Evolutionary conservation across 1,140 invertebrate species (phyloP), one percentile per base, ranked within the genome.

Genomic region (Agrypnia vestita): DNA sequence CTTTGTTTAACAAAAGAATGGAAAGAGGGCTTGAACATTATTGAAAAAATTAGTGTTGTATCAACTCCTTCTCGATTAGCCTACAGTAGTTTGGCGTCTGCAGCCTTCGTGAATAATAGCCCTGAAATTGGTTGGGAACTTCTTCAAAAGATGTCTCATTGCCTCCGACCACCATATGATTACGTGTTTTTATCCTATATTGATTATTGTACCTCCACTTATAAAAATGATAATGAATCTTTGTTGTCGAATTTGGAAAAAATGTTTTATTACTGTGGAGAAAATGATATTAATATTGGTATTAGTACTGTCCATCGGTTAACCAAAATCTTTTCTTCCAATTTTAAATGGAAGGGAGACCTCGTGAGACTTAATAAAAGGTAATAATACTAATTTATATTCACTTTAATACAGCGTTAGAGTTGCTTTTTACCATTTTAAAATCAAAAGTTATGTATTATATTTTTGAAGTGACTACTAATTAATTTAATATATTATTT

Each of bases 1-100:
- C 84, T 96, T 3, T 92, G 91, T 81, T 84, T 91, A 47, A 94
- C 94, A 12, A 84, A 86, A 75, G 84, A 91, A 73, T 95, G 93
- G 93, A 88, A 90, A 82, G 89, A 93, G 77, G 89, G 90, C 74
- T 55, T 92, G 0, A 87, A 91, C 81, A 82, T 95, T 43, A 87
- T 95, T 10, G 86, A 93, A 67, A 91, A 91, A 83, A 88, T 93
- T 76, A 88, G 91, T 84, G 49, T 91, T 56, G 88, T 86, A 21
- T 69, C 82, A 44, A 84, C 11, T 10, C 87, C 88, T 0, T 84
- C 81, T 79, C 83, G 85, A 21, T 75, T 74, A 8, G 82, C 86
- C 3, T 91, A 91, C 81, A 91, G 86, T 84, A 84, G 80, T 19
- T 53, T 93, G 12, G 87, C 91, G 80, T 71, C 82, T 55, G 89